Evolutionary conservation across 1,140 invertebrate genomes (phyloP).

Genomic region (Hermetia illucens): DNA sequence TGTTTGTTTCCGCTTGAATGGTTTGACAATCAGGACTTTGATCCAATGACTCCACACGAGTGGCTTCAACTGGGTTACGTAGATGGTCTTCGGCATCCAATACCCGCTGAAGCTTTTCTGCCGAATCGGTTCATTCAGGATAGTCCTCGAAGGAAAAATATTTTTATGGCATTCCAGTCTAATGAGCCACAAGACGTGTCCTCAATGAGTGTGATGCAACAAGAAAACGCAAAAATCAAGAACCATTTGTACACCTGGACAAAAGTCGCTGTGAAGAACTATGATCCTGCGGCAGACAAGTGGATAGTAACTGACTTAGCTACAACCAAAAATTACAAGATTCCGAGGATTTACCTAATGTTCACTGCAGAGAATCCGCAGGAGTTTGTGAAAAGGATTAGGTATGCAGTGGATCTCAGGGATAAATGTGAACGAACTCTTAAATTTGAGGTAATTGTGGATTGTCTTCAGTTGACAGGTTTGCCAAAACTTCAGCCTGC

Average conservation of each 20-base stretch:
- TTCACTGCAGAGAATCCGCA: background rate
- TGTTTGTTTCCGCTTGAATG: slow-evolving; percentile 2
- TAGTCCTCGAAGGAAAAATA: background rate
- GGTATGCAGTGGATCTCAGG: background rate
- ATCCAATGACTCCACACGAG: background rate
- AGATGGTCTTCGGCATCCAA: background rate
- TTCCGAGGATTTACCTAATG: background rate
- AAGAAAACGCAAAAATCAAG: too few relatives aligned
- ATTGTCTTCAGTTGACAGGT: too few relatives aligned
- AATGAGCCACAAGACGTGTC: background rate
- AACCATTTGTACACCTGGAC: background rate
- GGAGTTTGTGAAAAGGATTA: background rate
- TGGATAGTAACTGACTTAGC: background rate
- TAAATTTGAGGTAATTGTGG: too few relatives aligned
- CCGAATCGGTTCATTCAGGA: background rate
- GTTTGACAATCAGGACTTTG: slow-evolving; percentile 1
- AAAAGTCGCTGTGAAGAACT: background rate
- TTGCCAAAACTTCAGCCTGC: too few relatives aligned
- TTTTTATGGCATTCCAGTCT: background rate
- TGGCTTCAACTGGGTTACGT: background rate
- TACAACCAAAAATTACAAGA: background rate
- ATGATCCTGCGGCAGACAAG: background rate
- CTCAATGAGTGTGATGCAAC: background rate
- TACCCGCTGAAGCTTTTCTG: background rate
- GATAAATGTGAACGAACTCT: too few relatives aligned